Base-by-base conservation (phyloP, 1,140 invertebrate genomes). In the Ostrea denselamellosa region DNA sequence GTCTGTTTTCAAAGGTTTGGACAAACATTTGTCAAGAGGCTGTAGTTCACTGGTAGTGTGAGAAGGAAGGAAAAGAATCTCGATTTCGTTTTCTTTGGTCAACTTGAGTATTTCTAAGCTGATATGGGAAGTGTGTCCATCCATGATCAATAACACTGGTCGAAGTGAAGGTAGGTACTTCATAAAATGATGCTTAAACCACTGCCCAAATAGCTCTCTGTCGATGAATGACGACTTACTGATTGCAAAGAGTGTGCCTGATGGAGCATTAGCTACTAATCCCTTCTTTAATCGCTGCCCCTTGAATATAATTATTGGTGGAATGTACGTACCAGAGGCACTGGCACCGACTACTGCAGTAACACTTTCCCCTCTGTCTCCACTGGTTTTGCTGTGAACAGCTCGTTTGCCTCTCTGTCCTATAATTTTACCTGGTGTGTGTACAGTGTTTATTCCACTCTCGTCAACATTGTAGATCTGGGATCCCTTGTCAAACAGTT, bases 1-100 rank as follows among this genome's bases (percentile, higher is more conserved):
- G 3, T 34, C 22, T 2, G 51, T 53, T 56, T 87, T 87, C 52
- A 87, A 51, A 52, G 86, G 81, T 28, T 28, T 62, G 51, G 17
- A 77, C 8, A 71, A 22, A 34, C 34, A 52, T 12, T 51, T 25
- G 65, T 87, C 83, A 10, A 85, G 34, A 28, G 83, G 87, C 25
- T 87, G 87, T 12, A 87, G 22, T 25, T 68, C 84, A 54, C 84
- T 83, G 19, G 83, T 87, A 17, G 83, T 71, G 25, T 87, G 83
- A 53, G 56, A 34, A 53, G 87, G 83, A 62, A 87, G 51, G 3
- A 22, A 54, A 19, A 87, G 82, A 34, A 87, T 14, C 10, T 62
- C 58, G n/a, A 87, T 65, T 8, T 51, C 34, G 7, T 83, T 87
- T n/a, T 83, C 54, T 10, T 34, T 87, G 17, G 77, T 53, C 0